Conservation (phyloP, 2,113 vertebrate genomes). For the Mastomys coucha region DNA sequence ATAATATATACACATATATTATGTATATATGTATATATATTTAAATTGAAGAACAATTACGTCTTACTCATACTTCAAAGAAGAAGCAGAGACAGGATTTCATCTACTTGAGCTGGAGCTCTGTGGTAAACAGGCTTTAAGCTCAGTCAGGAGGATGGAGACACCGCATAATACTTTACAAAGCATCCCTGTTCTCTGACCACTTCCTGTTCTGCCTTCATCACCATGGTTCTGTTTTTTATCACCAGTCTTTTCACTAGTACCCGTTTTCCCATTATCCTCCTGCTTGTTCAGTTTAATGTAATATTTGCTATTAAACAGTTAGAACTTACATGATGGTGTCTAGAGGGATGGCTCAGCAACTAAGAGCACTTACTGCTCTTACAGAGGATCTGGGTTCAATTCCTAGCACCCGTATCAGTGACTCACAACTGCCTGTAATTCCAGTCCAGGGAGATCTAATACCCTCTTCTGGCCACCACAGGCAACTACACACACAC, state of each 20-base stretch:
- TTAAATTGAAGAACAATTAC: not conserved
- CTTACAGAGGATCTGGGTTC: not conserved
- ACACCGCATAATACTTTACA: not conserved
- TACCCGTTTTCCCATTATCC: not conserved
- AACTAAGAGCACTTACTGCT: not conserved
- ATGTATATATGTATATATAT: no score
- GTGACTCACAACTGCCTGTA: not conserved
- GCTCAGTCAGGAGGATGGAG: not conserved
- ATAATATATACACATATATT: no score
- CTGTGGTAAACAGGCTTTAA: not conserved
- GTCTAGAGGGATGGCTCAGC: not conserved
- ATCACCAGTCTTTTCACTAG: not conserved
- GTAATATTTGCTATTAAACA: not conserved
- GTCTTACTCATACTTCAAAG: not conserved
- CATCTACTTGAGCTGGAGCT: not conserved
- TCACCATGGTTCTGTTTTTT: no score
- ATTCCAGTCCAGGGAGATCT: not conserved
- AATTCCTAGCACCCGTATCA: not conserved
- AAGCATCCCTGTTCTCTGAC: not conserved
- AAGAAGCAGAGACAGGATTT: not conserved
- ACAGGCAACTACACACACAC: not conserved
- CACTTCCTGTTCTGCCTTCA: not conserved
- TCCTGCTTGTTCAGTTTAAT: not conserved
- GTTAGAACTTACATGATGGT: not conserved
- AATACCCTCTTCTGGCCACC: not conserved